Evolutionary conservation across 1,140 invertebrate species (phyloP), one percentile per base, ranked within the genome.

Genomic region (Cecropterus lyciades): DNA sequence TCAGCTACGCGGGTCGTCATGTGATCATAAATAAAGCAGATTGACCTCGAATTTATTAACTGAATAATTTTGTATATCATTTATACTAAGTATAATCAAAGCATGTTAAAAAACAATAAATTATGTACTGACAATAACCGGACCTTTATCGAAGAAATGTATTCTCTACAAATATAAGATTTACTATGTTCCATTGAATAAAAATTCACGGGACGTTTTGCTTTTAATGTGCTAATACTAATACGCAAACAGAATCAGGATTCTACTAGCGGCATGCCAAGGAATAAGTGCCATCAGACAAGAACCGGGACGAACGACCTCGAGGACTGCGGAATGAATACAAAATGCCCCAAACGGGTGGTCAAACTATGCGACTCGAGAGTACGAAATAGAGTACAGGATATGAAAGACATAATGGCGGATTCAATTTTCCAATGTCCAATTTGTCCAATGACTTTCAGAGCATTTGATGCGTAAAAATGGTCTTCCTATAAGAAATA

Each of bases 251-350:
- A 53, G 86, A 88, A 87, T 89, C 76, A 27, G 80, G 77, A 87
- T 81, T 75, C 68, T 68, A 53, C 51, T 66, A 73, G 80, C 79
- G 79, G 80, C 73, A 82, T 78, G 78, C 82, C 80, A 82, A 87
- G 84, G 84, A 83, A 82, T 84, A 82, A 73, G 69, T 77, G 69
- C 76, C 67, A 77, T 81, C 75, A 80, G 80, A 79, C 82, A 72
- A 89, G 84, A 84, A 70, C 87, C 89, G 89, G 89, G 89, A 84
- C 85, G 89, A 91, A 91, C 87, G 89, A 89, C 89, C 89, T 91
- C 85, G 43, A 80, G 42, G 63, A 70, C 66, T 69, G 79, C 80
- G 75, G 72, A 82, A 77, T 78, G 89, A 89, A 91, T 91, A 89
- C 79, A 81, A 87, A 91, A 87, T 70, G 52, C 57, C 59, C 67